These are phyloP conservation scores for Rissa tridactyla DNA, from an alignment of 2,113 vertebrate species.

Conservation along the genomic window DNA sequence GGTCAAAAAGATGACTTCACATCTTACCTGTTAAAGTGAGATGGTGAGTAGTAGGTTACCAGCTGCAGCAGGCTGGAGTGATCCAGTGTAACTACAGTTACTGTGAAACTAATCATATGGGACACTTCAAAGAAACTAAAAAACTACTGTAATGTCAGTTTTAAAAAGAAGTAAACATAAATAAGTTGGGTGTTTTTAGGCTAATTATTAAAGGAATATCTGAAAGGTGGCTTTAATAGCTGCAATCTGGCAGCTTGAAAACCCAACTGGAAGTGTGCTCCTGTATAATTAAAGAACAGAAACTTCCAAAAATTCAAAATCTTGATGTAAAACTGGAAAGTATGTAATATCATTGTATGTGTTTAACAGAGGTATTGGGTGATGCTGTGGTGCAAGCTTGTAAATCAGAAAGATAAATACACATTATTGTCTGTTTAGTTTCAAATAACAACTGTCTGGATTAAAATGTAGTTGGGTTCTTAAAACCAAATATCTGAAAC, in stretches of 20 bases:
- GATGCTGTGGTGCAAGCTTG: background rate
- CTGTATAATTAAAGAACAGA: background rate
- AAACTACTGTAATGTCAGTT: background rate
- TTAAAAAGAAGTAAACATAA: background rate
- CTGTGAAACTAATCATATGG: background rate
- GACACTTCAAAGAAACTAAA: background rate
- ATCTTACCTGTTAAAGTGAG: background rate
- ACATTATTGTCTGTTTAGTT: background rate
- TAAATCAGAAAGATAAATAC: background rate
- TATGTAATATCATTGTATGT: background rate
- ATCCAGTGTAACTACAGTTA: background rate
- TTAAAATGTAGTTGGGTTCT: background rate
- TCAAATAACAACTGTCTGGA: background rate
- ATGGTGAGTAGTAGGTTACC: background rate
- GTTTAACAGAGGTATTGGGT: background rate
- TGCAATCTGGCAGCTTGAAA: background rate
- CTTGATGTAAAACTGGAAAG: background rate
- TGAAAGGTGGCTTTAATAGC: background rate
- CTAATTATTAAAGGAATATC: background rate
- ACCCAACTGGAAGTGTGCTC: accelerated
- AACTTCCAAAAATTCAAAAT: background rate
- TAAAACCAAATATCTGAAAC: background rate
- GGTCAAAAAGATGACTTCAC: background rate
- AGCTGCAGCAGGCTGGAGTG: accelerated
- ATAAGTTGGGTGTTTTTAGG: background rate